Base-by-base conservation (phyloP, 2,797 vertebrate genomes). In the Urophycis tenuis region DNA sequence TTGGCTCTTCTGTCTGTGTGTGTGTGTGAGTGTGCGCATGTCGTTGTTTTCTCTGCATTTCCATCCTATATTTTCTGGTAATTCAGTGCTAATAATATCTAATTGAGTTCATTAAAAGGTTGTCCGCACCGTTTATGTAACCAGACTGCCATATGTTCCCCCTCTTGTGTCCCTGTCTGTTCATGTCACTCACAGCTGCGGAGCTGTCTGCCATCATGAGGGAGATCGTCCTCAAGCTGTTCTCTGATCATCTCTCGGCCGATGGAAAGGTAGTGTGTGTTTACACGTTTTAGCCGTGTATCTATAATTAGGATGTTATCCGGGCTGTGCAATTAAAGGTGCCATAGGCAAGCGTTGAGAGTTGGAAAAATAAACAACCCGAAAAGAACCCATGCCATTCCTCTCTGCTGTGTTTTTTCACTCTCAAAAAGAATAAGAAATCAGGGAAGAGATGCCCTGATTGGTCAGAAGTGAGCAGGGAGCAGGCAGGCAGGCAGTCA, bases 201-300 rank as follows among this genome's bases (percentile, higher is more conserved):
- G 88, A 92, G 73, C 90, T 93, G 11, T 93, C 93, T 49, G 77
- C 93, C 83, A 86, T 90, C 80, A 81, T 94, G 85, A 90, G 93
- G 74, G 93, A 93, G 60, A 80, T 93, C 85, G 92, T 92, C 77
- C 89, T 94, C 86, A 92, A 93, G 83, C 81, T 95, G 81, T 94
- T 92, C 85, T 90, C 93, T 0, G 90, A 93, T 76, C 91, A 94
- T 87, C 90, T 95, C 74, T 94, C 94, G 67, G 87, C 91, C 60
- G 93, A 95, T 76, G 94, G 94, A 85, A 94, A 94, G 94, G 94
- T 95, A 90, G 81, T 9, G 41, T 73, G 34, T 73, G 53, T 60
- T 19, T 49, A n/a, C 22, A n/a, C 49, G 22, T 53, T 22, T 53
- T n/a, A 53, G 49, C 22, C 49, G n/a, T 53, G 3, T 53, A 22